Evolutionary conservation across 2,113 vertebrate species (phyloP).

Genomic region (Acanthisitta chloris): DNA sequence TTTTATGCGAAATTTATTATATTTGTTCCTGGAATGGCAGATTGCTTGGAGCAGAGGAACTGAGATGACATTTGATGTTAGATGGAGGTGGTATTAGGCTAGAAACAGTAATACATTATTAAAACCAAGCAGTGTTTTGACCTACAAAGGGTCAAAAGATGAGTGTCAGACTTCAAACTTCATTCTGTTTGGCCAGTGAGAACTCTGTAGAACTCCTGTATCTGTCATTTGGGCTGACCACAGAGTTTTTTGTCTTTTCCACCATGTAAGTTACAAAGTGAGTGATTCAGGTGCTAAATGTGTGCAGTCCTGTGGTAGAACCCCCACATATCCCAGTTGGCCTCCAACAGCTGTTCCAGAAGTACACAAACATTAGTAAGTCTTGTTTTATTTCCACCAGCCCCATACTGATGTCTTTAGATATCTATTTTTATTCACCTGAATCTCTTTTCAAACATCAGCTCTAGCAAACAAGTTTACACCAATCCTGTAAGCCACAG

Average conservation of each 20-base stretch:
- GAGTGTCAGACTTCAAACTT: neutral
- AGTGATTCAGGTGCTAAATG: neutral
- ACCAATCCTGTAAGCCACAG: neutral
- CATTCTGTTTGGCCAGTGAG: neutral
- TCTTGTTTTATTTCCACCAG: neutral
- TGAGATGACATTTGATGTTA: neutral
- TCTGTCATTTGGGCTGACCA: neutral
- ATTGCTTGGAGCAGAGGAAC: neutral
- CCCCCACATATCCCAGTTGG: neutral
- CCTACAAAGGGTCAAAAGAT: neutral
- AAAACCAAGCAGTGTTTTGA: neutral
- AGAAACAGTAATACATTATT: neutral
- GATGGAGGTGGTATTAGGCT: neutral
- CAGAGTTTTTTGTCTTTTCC: neutral
- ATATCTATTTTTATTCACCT: neutral
- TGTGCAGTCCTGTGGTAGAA: neutral
- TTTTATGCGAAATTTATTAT: neutral
- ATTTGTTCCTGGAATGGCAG: neutral
- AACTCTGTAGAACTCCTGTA: neutral
- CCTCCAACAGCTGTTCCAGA: neutral
- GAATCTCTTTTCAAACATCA: neutral
- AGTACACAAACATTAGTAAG: neutral
- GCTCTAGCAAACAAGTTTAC: neutral
- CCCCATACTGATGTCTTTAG: neutral
- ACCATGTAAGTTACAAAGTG: accelerated